Percentiles rank a stretch among this genome's conserved stretches.
These are phyloP conservation scores for Aythya baeri DNA, from an alignment of 2,113 vertebrate species.

Conservation along the genomic window DNA sequence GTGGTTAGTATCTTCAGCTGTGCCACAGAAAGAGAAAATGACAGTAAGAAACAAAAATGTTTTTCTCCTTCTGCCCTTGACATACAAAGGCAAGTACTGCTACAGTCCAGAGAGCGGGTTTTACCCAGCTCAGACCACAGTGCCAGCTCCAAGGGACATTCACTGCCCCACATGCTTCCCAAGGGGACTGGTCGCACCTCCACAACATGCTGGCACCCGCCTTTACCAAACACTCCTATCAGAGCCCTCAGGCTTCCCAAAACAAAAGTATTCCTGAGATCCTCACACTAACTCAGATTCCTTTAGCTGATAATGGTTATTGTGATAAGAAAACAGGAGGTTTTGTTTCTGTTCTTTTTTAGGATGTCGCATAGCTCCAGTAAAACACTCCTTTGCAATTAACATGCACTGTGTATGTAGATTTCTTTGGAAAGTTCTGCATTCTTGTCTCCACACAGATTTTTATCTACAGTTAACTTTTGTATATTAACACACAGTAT, in stretches of 20 bases:
- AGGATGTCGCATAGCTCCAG: not conserved
- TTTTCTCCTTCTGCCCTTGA: not conserved
- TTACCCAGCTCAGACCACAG: not conserved
- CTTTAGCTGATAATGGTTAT: not conserved
- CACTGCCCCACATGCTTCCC: accelerated
- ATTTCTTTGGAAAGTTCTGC: slow-evolving; percentile 30
- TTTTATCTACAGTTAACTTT: slow-evolving; percentile 64
- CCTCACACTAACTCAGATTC: not conserved
- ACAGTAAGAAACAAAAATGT: not conserved
- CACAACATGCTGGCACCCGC: too few species aligned
- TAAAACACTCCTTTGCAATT: not conserved
- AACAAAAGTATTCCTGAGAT: not conserved
- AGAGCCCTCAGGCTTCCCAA: not conserved
- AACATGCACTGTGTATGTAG: not conserved
- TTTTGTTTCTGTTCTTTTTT: not conserved
- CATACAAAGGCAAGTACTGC: not conserved
- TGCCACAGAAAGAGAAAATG: not conserved
- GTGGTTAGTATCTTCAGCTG: not conserved
- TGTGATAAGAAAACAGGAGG: not conserved
- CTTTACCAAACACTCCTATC: not conserved
- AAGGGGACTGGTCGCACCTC: not conserved
- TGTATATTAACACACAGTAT: not conserved
- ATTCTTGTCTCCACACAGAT: slow-evolving; percentile 41
- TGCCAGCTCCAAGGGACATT: accelerated
- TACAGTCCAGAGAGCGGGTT: not conserved